A percentile compares a stretch with the other conserved stretches of the same genome.
phyloP scores from a whole-genome alignment of 2,888 invertebrate species.

The Strigamia transsilvanica region DNA sequence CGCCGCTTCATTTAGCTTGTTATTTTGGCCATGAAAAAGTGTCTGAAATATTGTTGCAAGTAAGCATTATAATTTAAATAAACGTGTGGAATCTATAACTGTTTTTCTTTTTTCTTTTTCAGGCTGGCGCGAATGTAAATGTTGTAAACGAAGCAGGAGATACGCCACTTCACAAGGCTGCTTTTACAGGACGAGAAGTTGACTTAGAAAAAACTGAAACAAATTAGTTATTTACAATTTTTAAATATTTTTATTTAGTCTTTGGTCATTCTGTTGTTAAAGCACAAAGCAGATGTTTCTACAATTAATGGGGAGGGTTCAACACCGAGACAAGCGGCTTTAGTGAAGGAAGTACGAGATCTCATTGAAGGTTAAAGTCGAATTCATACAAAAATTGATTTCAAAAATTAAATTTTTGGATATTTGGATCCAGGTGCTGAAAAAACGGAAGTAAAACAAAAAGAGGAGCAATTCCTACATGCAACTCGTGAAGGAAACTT shows the following conservation, averaged over 20 bases:
- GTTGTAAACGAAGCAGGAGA: conserved; percentile 73
- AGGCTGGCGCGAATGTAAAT: conserved; percentile 71
- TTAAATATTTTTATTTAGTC: conserved; percentile 66
- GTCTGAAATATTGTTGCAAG: conserved; percentile 69
- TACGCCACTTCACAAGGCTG: conserved; percentile 74
- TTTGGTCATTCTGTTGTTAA: conserved; percentile 71
- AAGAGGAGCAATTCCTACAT: conserved; percentile 69
- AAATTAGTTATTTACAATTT: neutral
- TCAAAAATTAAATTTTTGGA: neutral
- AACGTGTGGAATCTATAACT: neutral
- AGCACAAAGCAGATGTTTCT: conserved; percentile 72
- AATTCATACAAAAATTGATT: neutral
- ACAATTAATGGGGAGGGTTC: conserved; percentile 74
- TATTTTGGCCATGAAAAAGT: conserved; percentile 74
- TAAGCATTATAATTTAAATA: conserved; percentile 55
- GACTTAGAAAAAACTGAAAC: conserved; percentile 44
- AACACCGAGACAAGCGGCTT: conserved; percentile 70
- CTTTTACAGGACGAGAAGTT: conserved; percentile 75
- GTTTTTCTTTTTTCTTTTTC: conserved; percentile 53
- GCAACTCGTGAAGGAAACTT: conserved; percentile 71
- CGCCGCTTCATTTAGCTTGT: conserved; percentile 73
- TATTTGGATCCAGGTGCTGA: conserved; percentile 68
- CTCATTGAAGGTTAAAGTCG: conserved; percentile 66
- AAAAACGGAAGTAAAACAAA: conserved; percentile 68
- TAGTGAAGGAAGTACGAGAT: conserved; percentile 69